Percentiles rank a stretch among this genome's conserved stretches.
These are phyloP conservation scores for Loxodonta africana DNA, from an alignment of 2,113 vertebrate genomes.

Conservation along the genomic window DNA sequence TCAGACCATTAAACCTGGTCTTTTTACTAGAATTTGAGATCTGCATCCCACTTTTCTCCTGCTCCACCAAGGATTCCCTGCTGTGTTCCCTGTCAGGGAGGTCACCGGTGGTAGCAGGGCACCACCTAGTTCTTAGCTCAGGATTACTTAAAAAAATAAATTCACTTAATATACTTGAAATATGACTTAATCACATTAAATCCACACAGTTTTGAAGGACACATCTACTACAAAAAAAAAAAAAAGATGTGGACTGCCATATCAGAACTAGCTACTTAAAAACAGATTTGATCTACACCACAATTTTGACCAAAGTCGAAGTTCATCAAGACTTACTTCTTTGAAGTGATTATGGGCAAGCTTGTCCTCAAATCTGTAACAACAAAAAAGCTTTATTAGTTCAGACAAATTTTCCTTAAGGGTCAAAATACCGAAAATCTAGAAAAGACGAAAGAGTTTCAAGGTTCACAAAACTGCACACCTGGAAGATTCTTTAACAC, in stretches of 20 bases:
- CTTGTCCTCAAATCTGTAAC: slow-evolving; percentile 89
- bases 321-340: slow-evolving; percentile 89
- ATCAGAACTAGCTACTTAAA: background rate
- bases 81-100: too few relatives aligned
- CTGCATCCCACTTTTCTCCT: too few relatives aligned
- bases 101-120: too few relatives aligned
- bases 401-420: slow-evolving; percentile 7
- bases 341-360: slow-evolving; percentile 92
- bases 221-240: background rate
- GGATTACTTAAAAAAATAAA: background rate
- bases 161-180: background rate
- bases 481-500: background rate
- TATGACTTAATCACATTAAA: slow-evolving; percentile 3
- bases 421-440: background rate
- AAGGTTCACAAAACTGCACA: background rate
- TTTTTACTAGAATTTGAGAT: too few relatives aligned
- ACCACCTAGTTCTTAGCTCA: background rate
- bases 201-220: slow-evolving; percentile 55
- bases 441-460: background rate
- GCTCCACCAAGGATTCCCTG: too few relatives aligned
- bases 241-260: background rate
- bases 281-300: background rate
- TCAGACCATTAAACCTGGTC: too few relatives aligned
- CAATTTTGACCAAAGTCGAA: background rate
- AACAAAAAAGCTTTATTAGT: slow-evolving; percentile 77